Percentiles rank a stretch among this genome's conserved stretches.
phyloP scores from a whole-genome alignment of 2,113 vertebrate genomes.

The Corythoichthys intestinalis region DNA sequence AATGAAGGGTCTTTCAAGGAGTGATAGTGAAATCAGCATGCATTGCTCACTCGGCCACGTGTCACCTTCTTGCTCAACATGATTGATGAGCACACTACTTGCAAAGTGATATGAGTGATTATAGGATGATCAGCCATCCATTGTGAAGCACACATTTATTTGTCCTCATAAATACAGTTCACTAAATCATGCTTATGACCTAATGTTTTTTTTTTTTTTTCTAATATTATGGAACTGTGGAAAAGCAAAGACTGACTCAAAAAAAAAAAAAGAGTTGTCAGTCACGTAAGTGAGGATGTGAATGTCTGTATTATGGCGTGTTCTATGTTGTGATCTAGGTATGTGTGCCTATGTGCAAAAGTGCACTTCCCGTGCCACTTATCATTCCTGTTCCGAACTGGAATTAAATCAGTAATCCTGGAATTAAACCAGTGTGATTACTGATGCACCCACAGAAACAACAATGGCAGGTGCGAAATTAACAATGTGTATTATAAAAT shows the following conservation, averaged over 20 bases:
- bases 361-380: too few relatives aligned
- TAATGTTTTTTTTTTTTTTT: not conserved
- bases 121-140: slow-evolving; percentile 71
- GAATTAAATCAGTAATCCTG: too few relatives aligned
- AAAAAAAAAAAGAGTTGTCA: not conserved
- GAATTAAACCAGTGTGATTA: too few relatives aligned
- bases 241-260: not conserved
- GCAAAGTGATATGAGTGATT: slow-evolving; percentile 66
- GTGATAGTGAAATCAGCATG: slow-evolving; percentile 60
- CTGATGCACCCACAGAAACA: too few relatives aligned
- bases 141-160: slow-evolving; percentile 50
- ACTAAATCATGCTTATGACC: slow-evolving; percentile 24
- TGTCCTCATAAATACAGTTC: slow-evolving; percentile 41
- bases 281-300: too few relatives aligned
- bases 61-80: slow-evolving; percentile 54
- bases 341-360: too few relatives aligned
- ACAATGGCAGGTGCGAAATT: too few relatives aligned
- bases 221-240: not conserved
- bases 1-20: slow-evolving; percentile 51
- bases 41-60: slow-evolving; percentile 43
- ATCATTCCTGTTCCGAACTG: too few relatives aligned
- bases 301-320: too few relatives aligned
- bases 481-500: not conserved
- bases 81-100: slow-evolving; percentile 63
- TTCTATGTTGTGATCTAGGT: too few relatives aligned